phyloP scores from a whole-genome alignment of 2,113 vertebrate species.

The Dissostichus mawsoni region DNA sequence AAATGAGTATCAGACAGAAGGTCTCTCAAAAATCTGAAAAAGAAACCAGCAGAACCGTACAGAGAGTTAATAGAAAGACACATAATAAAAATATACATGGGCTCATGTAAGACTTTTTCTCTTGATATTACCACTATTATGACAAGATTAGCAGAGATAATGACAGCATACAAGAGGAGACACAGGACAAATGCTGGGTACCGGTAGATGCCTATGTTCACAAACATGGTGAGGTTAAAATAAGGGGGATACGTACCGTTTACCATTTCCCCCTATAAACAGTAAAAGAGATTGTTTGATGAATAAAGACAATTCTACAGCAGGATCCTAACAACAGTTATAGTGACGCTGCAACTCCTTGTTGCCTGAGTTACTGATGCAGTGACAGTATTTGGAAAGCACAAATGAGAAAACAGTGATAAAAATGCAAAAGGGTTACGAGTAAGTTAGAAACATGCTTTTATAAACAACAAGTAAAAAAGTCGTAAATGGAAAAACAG shows the following conservation, averaged over 20 bases:
- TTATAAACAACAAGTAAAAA: background rate
- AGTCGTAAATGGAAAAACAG: background rate
- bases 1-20: constrained; percentile 69
- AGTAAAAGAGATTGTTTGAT: background rate
- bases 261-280: constrained; percentile 50
- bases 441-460: background rate
- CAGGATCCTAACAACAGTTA: background rate
- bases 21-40: constrained; percentile 76
- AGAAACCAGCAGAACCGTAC: constrained; percentile 81
- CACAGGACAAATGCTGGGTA: constrained; percentile 52
- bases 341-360: background rate
- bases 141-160: constrained; percentile 56
- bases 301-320: background rate
- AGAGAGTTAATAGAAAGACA: constrained; percentile 80
- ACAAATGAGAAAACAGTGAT: background rate
- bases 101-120: constrained; percentile 66
- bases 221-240: constrained; percentile 69
- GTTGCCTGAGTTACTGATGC: background rate
- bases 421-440: background rate
- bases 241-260: constrained; percentile 42
- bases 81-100: constrained; percentile 83
- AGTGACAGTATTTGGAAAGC: background rate
- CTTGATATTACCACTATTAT: constrained; percentile 52
- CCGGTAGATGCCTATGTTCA: constrained; percentile 49
- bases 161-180: constrained; percentile 41